Conservation (phyloP, 37 sponge, comb jelly and placozoan species). For the Ianthella basta region DNA sequence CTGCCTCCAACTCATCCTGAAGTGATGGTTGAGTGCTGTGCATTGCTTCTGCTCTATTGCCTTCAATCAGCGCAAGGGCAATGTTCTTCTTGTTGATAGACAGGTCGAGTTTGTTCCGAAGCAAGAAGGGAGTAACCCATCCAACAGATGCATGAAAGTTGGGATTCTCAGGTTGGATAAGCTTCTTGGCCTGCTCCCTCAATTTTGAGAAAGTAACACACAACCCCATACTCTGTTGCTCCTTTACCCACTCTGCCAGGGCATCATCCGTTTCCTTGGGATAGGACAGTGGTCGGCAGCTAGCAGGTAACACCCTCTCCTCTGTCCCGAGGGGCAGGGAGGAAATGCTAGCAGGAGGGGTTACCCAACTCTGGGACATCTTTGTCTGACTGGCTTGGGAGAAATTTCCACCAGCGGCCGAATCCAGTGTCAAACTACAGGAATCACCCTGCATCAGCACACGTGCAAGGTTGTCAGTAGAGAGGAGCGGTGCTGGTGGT, state of each 20-base stretch:
- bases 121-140: slow-evolving; percentile 84
- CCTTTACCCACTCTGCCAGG: slow-evolving; percentile 59
- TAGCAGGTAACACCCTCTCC: slow-evolving; percentile 15
- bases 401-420: not conserved
- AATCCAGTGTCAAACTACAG: no score
- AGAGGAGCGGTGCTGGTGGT: not conserved
- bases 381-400: not conserved
- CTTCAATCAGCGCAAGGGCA: not conserved
- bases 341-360: not conserved
- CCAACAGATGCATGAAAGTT: slow-evolving; percentile 87
- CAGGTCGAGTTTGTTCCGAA: slow-evolving; percentile 75
- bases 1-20: not conserved
- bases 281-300: slow-evolving; percentile 71
- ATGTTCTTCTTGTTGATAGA: slow-evolving; percentile 41
- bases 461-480: not conserved
- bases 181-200: slow-evolving; percentile 68
- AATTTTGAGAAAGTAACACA: slow-evolving; percentile 81
- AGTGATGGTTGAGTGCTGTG: no score
- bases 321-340: slow-evolving; percentile 15
- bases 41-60: not conserved
- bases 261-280: slow-evolving; percentile 76
- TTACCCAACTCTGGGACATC: not conserved
- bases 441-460: not conserved
- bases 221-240: slow-evolving; percentile 57
- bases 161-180: slow-evolving; percentile 70